Evolutionary conservation across 2,797 vertebrate genomes (phyloP), one percentile per base, ranked within the genome.

Genomic region (Periparus ater): DNA sequence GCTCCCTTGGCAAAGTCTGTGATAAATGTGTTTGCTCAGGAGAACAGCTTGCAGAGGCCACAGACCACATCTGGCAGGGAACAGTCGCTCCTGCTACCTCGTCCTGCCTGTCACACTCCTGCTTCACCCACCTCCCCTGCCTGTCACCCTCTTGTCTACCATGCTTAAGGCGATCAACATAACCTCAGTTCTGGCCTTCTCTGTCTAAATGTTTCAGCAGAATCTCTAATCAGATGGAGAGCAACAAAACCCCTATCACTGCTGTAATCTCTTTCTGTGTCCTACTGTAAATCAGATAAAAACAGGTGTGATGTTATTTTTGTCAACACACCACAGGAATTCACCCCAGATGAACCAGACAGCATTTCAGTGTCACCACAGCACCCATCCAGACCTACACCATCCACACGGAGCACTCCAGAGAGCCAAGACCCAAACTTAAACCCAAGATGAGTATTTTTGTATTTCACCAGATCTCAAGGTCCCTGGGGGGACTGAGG

Each of bases 1-100:
- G 84, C 81, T 83, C 81, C 63, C 77, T 85, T 70, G 61, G 92
- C 83, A 94, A 73, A 89, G 91, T 11, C 92, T 18, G 23, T 50
- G 81, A 61, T 26, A 78, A 89, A 80, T 76, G 79, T 92, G 91
- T 96, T 96, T 97, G 90, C 79, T 80, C 27, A 4, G 85, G 65
- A 88, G 47, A 38, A 86, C 77, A 57, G 86, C 78, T 89, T 38
- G 2, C 45, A 32, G 17, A 47, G 79, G 75, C 75, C 79, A 72
- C 36, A 12, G 47, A 73, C 6, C 88, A 82, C 76, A 81, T 80
- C 90, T 89, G 95, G 76, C 83, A 57, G n/a, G 2, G 21, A 60
- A 18, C 51, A 53, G 85, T 79, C 6, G 1, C 57, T 54, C 27
- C 30, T 10, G 7, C 55, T 26, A 38, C 76, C 57, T 29, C 18